Base-by-base conservation (phyloP, 2,113 vertebrate species). In the Plecotus auritus region DNA sequence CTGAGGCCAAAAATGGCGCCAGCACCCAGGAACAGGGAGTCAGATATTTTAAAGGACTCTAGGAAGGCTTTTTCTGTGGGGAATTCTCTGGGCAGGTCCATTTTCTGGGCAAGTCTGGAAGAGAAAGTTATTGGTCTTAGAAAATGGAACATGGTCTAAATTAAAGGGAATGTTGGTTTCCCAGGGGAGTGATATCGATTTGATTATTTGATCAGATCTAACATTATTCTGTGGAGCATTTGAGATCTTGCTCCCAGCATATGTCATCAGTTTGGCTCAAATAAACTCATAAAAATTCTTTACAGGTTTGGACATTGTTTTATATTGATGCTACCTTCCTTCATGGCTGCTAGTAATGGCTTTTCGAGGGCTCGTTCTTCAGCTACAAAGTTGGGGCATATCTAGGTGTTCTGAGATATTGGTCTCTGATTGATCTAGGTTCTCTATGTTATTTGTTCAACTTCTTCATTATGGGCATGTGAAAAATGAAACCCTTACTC, bases 401-500 rank as follows among this genome's bases (percentile, higher is more conserved):
- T 42, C 35, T 87, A 11, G 4, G 42, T 13, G 30, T 40, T 56
- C 69, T 32, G 42, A 76, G 35, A n/a, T 32, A 3, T 3, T 77
- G 64, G 49, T 72, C 30, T 93, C 74, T 84, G 40, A 32, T 32
- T 85, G 40, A 18, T 85, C 35, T 83, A 7, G 37, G 40, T 88
- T 40, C 16, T 85, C 20, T 45, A 28, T 82, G 7, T 83, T 85
- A 17, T 82, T 45, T 56, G 3, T 4, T 94, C 28, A 77, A 40
- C 72, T 93, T 81, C 81, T 70, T 90, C 93, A 32, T 94, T 89
- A 78, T 84, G 70, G 69, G 74, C 45, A 30, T 82, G 30, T 81
- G 81, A 87, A 61, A 93, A 77, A 84, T 77, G 14, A 17, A 87
- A 40, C 64, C 76, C 74, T 94, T 81, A 83, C 14, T 88, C 54